Conservation (phyloP, 1,140 invertebrate species). For the Bombyx mandarina region DNA sequence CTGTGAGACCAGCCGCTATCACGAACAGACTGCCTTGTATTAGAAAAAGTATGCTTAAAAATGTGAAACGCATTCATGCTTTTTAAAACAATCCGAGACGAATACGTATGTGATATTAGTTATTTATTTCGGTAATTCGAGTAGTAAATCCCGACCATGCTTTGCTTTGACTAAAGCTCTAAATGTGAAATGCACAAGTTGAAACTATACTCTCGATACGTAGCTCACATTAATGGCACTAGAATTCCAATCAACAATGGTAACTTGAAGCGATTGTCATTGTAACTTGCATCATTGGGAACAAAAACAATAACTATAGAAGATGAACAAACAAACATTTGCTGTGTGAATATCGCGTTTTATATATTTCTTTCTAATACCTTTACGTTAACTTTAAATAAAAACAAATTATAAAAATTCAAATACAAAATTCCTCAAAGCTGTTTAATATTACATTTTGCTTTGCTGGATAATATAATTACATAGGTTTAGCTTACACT, state of each 20-base stretch:
- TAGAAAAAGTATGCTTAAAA: no score
- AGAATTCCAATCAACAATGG: neutral
- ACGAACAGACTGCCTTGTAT: slow-evolving; percentile 53
- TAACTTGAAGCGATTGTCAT: neutral
- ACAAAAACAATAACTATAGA: no score
- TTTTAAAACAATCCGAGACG: neutral
- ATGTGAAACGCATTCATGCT: neutral
- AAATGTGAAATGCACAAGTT: no score
- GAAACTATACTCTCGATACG: neutral
- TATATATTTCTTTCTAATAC: neutral
- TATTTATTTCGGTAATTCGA: no score
- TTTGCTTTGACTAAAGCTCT: no score
- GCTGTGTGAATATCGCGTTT: neutral
- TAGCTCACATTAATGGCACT: neutral
- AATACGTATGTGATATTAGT: no score
- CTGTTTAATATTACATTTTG: neutral
- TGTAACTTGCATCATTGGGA: neutral
- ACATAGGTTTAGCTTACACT: no score
- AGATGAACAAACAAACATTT: neutral
- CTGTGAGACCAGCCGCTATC: slow-evolving; percentile 49
- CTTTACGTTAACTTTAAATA: neutral
- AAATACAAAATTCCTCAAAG: neutral
- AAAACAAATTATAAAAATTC: neutral
- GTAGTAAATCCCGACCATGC: no score
- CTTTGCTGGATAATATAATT: neutral